These are phyloP conservation scores for Cephalopachus bancanus DNA, from an alignment of 2,797 vertebrate genomes.

Conservation along the genomic window DNA sequence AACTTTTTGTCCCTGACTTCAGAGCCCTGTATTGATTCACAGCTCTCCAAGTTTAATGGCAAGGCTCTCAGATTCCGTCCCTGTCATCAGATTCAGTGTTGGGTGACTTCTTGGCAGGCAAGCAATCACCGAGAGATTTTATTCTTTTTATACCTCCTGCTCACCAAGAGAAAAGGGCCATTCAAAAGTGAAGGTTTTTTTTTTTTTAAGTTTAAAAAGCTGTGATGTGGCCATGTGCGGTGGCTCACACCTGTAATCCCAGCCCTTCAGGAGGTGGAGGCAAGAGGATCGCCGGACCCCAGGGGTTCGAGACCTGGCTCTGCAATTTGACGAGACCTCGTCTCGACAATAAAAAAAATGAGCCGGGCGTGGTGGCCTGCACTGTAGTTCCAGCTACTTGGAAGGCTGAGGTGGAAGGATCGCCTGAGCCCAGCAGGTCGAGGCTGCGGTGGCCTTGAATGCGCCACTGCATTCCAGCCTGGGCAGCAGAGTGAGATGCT, in stretches of 20 bases:
- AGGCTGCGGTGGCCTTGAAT: not conserved
- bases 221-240: not conserved
- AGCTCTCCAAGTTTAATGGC: slow-evolving; percentile 43
- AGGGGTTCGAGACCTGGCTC: not conserved
- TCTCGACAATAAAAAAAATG: not conserved
- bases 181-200: slow-evolving; percentile 23
- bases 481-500: not conserved
- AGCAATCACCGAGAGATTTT: not conserved
- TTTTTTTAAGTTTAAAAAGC: not conserved
- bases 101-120: slow-evolving; percentile 70
- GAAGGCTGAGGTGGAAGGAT: not conserved
- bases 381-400: not conserved
- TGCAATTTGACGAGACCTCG: not conserved
- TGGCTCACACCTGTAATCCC: not conserved
- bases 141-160: slow-evolving; percentile 26
- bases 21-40: slow-evolving; percentile 56
- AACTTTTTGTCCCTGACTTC: slow-evolving; percentile 64
- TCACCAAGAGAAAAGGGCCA: slow-evolving; percentile 44
- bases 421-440: not conserved
- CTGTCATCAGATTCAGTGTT: slow-evolving; percentile 42
- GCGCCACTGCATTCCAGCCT: rapidly evolving
- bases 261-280: not conserved
- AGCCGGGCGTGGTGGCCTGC: not conserved
- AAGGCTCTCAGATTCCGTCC: slow-evolving; percentile 25
- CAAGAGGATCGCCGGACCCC: not conserved